Conservation (phyloP, 2,113 vertebrate genomes). For the Chionomys nivalis region DNA sequence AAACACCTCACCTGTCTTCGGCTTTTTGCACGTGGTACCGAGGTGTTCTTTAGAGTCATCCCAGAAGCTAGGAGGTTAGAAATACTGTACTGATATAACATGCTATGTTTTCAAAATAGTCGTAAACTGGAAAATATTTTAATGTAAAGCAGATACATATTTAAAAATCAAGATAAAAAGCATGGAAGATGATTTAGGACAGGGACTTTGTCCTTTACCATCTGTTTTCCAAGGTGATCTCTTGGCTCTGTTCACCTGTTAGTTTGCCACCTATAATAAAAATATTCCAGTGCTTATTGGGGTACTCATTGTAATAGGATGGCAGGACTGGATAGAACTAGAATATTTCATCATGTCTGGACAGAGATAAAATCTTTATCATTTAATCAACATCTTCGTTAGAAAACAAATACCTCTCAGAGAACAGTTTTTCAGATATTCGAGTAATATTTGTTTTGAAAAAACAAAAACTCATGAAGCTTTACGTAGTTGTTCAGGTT, state of each 20-base stretch:
- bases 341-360: not conserved
- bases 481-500: not conserved
- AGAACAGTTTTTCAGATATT: not conserved
- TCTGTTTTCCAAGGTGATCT: not conserved
- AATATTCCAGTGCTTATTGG: not conserved
- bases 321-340: not conserved
- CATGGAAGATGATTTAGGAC: not conserved
- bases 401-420: not conserved
- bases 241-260: not conserved
- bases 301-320: not conserved
- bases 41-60: not conserved
- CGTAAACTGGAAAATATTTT: not conserved
- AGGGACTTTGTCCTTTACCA: not conserved
- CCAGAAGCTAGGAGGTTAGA: not conserved
- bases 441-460: conserved; percentile 23
- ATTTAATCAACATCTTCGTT: conserved; percentile 4
- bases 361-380: not conserved
- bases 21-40: not conserved
- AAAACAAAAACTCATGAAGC: not conserved
- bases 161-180: not conserved
- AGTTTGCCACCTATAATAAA: not conserved
- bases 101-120: not conserved
- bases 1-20: not conserved
- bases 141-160: not conserved
- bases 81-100: not conserved